Base-by-base conservation (phyloP, 1,140 invertebrate species). In the Eriocheir sinensis region DNA sequence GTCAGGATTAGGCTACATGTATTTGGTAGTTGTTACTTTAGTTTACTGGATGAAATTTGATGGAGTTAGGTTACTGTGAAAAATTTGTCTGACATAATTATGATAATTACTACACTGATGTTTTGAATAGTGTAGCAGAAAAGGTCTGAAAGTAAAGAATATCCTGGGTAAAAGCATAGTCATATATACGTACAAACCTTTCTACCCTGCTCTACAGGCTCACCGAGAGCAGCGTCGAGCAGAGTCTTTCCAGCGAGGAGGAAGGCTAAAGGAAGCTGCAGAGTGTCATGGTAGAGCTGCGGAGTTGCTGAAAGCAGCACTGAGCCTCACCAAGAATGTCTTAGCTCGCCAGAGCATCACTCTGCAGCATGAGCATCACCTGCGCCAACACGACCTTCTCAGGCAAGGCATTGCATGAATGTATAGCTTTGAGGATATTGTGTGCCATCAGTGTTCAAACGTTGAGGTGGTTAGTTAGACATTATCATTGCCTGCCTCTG, bases 191-290 rank as follows among this genome's bases (percentile, higher is more conserved):
- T n/a, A 40, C 3, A n/a, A 6, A 36, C 17, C 32, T 40, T 9
- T 41, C 12, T 89, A 48, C 17, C 9, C 32, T 36, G 2, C 36
- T 21, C 17, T 21, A 8, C 41, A 94, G 93, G 93, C 93, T 12
- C 93, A 94, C 41, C 89, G 93, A 72, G 93, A 94, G 89, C 93
- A 94, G 93, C 93, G 93, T 40, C 80, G 89, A 72, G 93, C 93
- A 85, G 93, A 94, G 48, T 48, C 93, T 3, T 94, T 44, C 34
- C 81, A 48, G 17, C 89, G 93, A 34, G 89, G 93, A 21, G 81
- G 93, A 86, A 40, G 89, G 32, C 36, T 94, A 53, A 80, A 94
- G 53, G 89, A 94, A 53, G 93, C 93, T 86, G 93, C 89, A 17
- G 93, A 91, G 32, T 94, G 89, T 91, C 93, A 94, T 91, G 89